Conservation (phyloP, 1,140 invertebrate species). For the Drosophila mojavensis region DNA sequence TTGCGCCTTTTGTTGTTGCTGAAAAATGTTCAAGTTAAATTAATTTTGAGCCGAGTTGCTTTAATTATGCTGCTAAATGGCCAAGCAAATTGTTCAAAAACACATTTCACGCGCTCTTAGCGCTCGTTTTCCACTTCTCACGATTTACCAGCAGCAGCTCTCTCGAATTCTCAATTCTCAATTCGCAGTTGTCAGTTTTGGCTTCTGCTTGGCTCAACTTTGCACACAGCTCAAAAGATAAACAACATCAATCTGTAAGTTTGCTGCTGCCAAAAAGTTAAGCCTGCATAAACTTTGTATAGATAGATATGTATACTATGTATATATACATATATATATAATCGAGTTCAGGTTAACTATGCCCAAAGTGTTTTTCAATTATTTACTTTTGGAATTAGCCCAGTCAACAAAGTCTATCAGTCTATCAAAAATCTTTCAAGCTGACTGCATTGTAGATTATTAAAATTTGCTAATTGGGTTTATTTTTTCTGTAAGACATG, state of each 20-base stretch:
- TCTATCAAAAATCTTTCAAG: slow-evolving; percentile 4
- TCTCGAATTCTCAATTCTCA: slow-evolving; percentile 13
- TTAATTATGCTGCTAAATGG: slow-evolving; percentile 77
- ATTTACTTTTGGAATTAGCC: slow-evolving; percentile 38
- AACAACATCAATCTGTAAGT: slow-evolving; percentile 64
- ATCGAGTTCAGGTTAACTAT: slow-evolving; percentile 7
- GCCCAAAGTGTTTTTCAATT: slow-evolving; percentile 36
- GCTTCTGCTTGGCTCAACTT: slow-evolving; percentile 24
- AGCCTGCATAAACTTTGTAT: background rate
- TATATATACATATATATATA: background rate
- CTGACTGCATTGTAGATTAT: background rate
- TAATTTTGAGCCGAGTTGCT: slow-evolving; percentile 70
- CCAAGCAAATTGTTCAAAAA: slow-evolving; percentile 65
- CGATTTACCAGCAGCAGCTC: background rate
- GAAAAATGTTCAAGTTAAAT: slow-evolving; percentile 67
- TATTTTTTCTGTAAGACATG: background rate
- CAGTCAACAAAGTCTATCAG: slow-evolving; percentile 7
- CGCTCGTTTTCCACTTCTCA: slow-evolving; percentile 11
- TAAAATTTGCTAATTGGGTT: background rate
- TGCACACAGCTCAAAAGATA: slow-evolving; percentile 54
- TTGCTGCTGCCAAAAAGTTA: slow-evolving; percentile 38
- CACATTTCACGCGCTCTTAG: slow-evolving; percentile 46
- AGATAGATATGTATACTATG: background rate
- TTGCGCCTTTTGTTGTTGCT: slow-evolving; percentile 28
- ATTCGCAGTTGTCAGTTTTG: background rate